Percentiles rank a stretch among this genome's conserved stretches.
Conservation (phyloP, 2,888 invertebrate species). For the Macrosiphum euphorbiae region DNA sequence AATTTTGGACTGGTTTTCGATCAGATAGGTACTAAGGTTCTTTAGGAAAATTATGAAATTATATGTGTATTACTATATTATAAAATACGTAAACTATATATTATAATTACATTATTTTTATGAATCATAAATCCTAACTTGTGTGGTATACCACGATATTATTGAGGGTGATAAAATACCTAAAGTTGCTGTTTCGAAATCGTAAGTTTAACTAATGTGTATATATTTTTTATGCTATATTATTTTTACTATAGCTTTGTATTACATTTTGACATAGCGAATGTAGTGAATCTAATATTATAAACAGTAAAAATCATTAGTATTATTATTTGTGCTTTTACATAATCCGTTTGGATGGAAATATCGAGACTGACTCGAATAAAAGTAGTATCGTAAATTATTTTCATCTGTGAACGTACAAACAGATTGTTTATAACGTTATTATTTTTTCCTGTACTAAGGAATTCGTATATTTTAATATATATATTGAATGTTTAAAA, state of each 20-base stretch:
- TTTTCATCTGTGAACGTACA: neutral
- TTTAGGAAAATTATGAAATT: neutral
- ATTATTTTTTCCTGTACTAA: neutral
- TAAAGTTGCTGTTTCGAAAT: neutral
- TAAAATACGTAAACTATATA: too few species aligned
- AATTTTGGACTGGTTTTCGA: neutral
- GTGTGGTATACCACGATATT: neutral
- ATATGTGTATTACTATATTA: too few species aligned
- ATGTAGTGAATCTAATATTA: neutral
- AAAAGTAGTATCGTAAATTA: too few species aligned
- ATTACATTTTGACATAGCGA: neutral
- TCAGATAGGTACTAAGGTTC: neutral
- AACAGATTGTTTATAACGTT: neutral
- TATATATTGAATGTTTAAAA: neutral
- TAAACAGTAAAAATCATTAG: neutral
- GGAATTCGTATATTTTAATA: neutral
- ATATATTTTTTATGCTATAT: neutral
- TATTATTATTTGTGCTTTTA: neutral
- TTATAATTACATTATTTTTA: neutral
- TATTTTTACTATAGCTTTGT: neutral
- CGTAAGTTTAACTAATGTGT: neutral
- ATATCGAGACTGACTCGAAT: neutral
- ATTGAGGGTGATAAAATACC: neutral
- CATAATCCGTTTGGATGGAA: neutral
- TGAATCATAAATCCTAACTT: neutral